Evolutionary conservation across 1,140 invertebrate species (phyloP).

Genomic region (Wiebesia pumilae): DNA sequence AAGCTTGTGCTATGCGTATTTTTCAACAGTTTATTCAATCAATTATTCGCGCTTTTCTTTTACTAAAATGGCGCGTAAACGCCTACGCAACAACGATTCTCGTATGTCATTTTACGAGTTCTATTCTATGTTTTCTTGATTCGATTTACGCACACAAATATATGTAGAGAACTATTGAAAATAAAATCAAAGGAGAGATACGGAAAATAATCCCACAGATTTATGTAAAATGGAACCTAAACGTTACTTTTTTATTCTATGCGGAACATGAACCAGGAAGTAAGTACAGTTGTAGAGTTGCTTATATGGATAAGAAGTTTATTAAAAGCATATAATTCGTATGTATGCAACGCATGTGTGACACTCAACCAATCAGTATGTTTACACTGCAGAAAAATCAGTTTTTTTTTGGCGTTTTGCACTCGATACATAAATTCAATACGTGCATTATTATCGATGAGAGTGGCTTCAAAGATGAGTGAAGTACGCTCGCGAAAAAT

Average conservation of each 20-base stretch:
- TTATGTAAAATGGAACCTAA: not conserved
- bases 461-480: not conserved
- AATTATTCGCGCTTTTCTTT: too few relatives aligned
- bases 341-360: not conserved
- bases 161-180: not conserved
- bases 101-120: too few relatives aligned
- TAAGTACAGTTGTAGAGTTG: not conserved
- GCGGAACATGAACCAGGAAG: not conserved
- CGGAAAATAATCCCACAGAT: not conserved
- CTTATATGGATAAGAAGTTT: too few relatives aligned
- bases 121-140: too few relatives aligned
- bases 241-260: not conserved
- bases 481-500: not conserved
- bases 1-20: too few relatives aligned
- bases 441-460: too few relatives aligned
- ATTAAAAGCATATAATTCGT: not conserved
- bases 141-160: not conserved
- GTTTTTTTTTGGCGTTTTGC: not conserved
- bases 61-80: too few relatives aligned
- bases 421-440: not conserved
- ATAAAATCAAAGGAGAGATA: not conserved
- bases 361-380: slow-evolving; percentile 43
- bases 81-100: too few relatives aligned
- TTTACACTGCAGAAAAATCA: slow-evolving; percentile 32
- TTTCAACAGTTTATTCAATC: too few relatives aligned